A percentile compares a stretch with the other conserved stretches of the same genome.
Conservation (phyloP, 2,797 vertebrate genomes). For the Hipposideros larvatus region DNA sequence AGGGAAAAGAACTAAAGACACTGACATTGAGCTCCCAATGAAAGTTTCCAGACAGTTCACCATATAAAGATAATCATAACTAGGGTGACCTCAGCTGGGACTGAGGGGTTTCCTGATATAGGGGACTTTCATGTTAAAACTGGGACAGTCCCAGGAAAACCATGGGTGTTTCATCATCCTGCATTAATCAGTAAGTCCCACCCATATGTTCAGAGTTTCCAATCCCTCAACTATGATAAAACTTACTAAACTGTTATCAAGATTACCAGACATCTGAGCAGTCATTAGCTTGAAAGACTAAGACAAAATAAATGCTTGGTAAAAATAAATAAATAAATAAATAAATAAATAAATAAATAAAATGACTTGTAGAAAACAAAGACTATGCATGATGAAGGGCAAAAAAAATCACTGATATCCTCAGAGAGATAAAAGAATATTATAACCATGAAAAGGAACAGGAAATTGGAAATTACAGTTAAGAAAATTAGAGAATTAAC, state of each 20-base stretch:
- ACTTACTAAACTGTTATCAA: background rate
- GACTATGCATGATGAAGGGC: background rate
- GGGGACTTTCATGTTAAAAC: slow-evolving; percentile 6
- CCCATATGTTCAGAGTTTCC: background rate
- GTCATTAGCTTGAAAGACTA: slow-evolving; percentile 10
- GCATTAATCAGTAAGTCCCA: background rate
- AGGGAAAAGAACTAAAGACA: background rate
- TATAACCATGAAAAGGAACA: slow-evolving; percentile 11
- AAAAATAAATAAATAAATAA: background rate
- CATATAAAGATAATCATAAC: background rate
- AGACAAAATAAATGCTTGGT: slow-evolving; percentile 23
- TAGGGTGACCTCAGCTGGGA: background rate
- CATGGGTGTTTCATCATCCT: background rate
- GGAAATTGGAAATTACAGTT: background rate
- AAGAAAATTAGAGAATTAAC: slow-evolving; percentile 37
- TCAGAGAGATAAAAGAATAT: background rate
- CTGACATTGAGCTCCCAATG: background rate
- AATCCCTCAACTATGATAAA: background rate
- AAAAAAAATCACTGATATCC: background rate
- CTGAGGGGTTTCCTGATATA: background rate
- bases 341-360: background rate
- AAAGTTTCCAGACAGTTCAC: background rate
- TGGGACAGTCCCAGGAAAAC: background rate
- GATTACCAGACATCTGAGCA: background rate
- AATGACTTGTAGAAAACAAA: slow-evolving; percentile 40